Evolutionary conservation across 2,888 invertebrate species (phyloP).

Genomic region (Caenorhabditis drosophilae): DNA sequence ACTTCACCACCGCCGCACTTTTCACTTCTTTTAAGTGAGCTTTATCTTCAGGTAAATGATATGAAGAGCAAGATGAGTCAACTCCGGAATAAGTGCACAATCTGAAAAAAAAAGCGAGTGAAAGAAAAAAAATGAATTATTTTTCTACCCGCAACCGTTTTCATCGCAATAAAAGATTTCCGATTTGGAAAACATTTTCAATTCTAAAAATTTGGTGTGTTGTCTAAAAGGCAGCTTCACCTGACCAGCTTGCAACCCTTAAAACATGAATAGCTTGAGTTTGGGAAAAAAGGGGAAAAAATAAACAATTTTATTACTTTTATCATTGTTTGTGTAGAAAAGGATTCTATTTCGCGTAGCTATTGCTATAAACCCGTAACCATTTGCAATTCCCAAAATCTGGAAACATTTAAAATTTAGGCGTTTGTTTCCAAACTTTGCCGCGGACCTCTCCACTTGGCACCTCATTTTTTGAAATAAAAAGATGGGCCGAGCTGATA

Average conservation of each 20-base stretch:
- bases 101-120: conserved; percentile 10
- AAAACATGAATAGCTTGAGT: conserved; percentile 1
- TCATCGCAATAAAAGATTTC: conserved; percentile 50
- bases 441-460: too few relatives aligned
- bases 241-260: conserved; percentile 21
- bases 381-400: conserved; percentile 23
- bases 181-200: conserved; percentile 45
- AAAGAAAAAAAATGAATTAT: too few relatives aligned
- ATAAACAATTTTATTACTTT: conserved; percentile 12
- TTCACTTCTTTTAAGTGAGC: conserved; percentile 10
- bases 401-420: conserved; percentile 4
- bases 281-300: too few relatives aligned
- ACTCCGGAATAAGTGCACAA: conserved; percentile 17
- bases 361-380: conserved; percentile 17
- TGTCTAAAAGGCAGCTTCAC: conserved; percentile 2
- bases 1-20: conserved; percentile 25
- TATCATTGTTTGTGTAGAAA: conserved; percentile 21
- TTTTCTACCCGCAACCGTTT: conserved; percentile 44
- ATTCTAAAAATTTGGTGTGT: conserved; percentile 33
- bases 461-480: too few relatives aligned
- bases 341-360: conserved; percentile 20
- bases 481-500: too few relatives aligned
- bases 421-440: too few relatives aligned
- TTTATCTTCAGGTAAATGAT: conserved; percentile 14
- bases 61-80: conserved; percentile 17